phyloP scores from a whole-genome alignment of 2,888 invertebrate species.

The Mythimna pallens region DNA sequence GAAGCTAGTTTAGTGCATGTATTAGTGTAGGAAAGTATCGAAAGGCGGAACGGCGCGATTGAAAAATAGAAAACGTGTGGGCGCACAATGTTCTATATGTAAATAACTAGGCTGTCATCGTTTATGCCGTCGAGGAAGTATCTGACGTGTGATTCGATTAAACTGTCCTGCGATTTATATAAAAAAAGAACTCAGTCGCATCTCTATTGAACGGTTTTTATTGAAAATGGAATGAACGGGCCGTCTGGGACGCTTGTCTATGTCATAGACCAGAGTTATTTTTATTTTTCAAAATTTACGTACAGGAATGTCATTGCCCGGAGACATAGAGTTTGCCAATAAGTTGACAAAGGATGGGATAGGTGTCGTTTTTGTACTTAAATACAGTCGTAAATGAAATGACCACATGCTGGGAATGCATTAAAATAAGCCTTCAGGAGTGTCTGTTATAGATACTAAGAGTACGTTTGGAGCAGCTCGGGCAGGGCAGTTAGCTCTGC shows the following conservation, averaged over 20 bases:
- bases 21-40: conserved; percentile 87
- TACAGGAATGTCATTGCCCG: neutral
- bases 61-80: conserved; percentile 87
- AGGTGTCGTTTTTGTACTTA: neutral
- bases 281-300: conserved; percentile 15
- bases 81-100: conserved; percentile 77
- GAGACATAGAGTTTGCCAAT: neutral
- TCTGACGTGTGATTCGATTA: conserved; percentile 63
- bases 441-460: neutral
- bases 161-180: conserved; percentile 52
- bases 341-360: neutral
- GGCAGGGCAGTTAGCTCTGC: neutral
- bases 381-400: neutral
- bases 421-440: neutral
- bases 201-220: conserved; percentile 20
- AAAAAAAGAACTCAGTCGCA: conserved; percentile 42
- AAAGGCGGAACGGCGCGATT: conserved; percentile 88
- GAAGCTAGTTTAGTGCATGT: conserved; percentile 74
- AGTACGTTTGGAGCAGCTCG: neutral
- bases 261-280: conserved; percentile 10
- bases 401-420: neutral
- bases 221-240: conserved; percentile 32
- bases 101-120: conserved; percentile 77
- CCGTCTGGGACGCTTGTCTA: conserved; percentile 3
- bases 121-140: conserved; percentile 69